Evolutionary conservation across 2,888 invertebrate species (phyloP).

Genomic region (Amphipyra berbera): DNA sequence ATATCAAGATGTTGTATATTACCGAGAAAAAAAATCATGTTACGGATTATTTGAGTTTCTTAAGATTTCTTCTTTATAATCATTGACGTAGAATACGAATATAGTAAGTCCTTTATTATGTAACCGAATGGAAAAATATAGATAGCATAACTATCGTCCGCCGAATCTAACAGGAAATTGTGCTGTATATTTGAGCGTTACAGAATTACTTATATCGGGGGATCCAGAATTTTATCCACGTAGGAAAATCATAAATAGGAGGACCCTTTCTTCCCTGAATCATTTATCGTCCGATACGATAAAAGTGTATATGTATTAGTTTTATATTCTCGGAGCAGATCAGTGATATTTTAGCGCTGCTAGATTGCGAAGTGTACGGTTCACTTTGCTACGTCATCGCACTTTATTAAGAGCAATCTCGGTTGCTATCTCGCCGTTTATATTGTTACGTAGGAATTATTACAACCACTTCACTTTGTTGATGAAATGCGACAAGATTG

Average conservation of each 20-base stretch:
- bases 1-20: background rate
- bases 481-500: constrained; percentile 30
- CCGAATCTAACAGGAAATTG: constrained; percentile 43
- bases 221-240: constrained; percentile 52
- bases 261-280: constrained; percentile 53
- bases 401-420: constrained; percentile 51
- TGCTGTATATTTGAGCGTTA: constrained; percentile 45
- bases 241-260: constrained; percentile 59
- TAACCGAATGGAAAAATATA: background rate
- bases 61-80: too few relatives aligned
- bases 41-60: too few relatives aligned
- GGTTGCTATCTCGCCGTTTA: constrained; percentile 33
- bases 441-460: constrained; percentile 40
- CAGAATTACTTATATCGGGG: constrained; percentile 44
- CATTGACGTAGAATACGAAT: too few relatives aligned
- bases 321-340: constrained; percentile 43
- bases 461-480: constrained; percentile 32
- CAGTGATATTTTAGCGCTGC: constrained; percentile 40
- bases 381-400: constrained; percentile 37
- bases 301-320: constrained; percentile 30
- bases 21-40: constrained; percentile 1
- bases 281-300: constrained; percentile 54
- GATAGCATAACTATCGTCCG: constrained; percentile 27
- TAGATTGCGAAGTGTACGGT: constrained; percentile 23
- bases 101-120: too few relatives aligned